Conservation (phyloP, 2,113 vertebrate genomes). For the Coryphaenoides rupestris region DNA sequence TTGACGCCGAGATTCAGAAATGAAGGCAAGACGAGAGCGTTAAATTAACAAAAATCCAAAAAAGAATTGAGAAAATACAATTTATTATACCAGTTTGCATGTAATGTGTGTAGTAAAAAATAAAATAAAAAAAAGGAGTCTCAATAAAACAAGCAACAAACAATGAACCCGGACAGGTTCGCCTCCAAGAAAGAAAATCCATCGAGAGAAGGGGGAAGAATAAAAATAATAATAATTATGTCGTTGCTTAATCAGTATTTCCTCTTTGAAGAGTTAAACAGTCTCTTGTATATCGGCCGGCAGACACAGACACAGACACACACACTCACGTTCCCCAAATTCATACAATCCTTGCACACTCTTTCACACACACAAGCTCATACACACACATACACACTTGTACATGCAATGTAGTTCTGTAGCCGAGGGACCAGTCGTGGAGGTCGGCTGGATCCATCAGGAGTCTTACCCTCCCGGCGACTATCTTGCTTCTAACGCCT, state of each 20-base stretch:
- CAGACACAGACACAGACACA: constrained; percentile 47
- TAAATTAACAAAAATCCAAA: constrained; percentile 50
- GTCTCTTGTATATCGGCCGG: constrained; percentile 49
- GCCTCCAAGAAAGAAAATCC: constrained; percentile 55
- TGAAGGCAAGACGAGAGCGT: constrained; percentile 26
- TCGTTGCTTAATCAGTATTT: constrained; percentile 57
- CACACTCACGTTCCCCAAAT: background rate
- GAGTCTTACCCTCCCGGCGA: background rate
- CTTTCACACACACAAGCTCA: constrained; percentile 6
- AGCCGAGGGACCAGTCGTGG: no score
- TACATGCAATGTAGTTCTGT: constrained; percentile 29
- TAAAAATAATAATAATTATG: background rate
- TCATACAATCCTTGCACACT: constrained; percentile 7
- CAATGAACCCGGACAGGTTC: constrained; percentile 46
- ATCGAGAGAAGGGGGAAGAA: constrained; percentile 54
- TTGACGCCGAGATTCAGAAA: constrained; percentile 20
- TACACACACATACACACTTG: constrained; percentile 34
- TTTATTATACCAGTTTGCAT: constrained; percentile 50
- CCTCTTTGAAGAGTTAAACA: constrained; percentile 64
- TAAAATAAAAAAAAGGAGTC: constrained; percentile 6
- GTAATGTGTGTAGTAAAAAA: constrained; percentile 13
- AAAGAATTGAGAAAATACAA: constrained; percentile 38
- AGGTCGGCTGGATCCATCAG: no score
- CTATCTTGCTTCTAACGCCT: no score
- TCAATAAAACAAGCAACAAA: constrained; percentile 38